Evolutionary conservation across 2,113 vertebrate genomes (phyloP), one percentile per base, ranked within the genome.

Genomic region (Heliornis fulica): DNA sequence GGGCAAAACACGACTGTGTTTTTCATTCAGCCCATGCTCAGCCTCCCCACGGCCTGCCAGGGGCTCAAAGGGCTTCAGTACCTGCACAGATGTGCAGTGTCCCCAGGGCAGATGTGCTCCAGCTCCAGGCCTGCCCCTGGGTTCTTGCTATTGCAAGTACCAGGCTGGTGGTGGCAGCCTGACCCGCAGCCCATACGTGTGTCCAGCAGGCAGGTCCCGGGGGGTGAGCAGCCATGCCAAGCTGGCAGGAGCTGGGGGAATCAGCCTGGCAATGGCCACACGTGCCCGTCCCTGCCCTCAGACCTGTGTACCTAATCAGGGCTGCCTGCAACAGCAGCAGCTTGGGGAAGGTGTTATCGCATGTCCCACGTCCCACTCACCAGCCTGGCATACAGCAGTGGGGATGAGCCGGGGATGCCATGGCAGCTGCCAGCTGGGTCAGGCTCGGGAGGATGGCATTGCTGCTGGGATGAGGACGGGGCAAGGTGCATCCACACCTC

Each of bases 151-250:
- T 90, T 86, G 77, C 93, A 45, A 76, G 26, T 50, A 78, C 65
- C 82, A 78, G 77, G 90, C 93, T 86, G 90, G 86, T 12, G 90
- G 90, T 74, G 93, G 93, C 93, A 94, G 93, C 90, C 90, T 89
- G 93, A 64, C 83, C 50, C 4, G 15, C 71, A 75, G 76, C 68
- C 68, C 21, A 11, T 22, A 46, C 8, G 6, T 65, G 68, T 83
- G 82, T 56, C 60, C 6, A 2, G 45, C 36, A 18, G 34, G 68
- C 54, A 34, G 63, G 74, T 14, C 57, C 57, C 2, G 4, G n/a
- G 21, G 70, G 70, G 77, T 9, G 23, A 29, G 50, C 10, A 20
- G 46, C 77, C 46, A 5, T 40, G 60, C 78, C 66, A 79, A 23
- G 53, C 71, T 66, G 70, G 36, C 75, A 80, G 79, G 14, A 86